A percentile compares a stretch with the other conserved stretches of the same genome.
Evolutionary conservation across 1,140 invertebrate genomes (phyloP).

Genomic region (Platyscapa corneri): DNA sequence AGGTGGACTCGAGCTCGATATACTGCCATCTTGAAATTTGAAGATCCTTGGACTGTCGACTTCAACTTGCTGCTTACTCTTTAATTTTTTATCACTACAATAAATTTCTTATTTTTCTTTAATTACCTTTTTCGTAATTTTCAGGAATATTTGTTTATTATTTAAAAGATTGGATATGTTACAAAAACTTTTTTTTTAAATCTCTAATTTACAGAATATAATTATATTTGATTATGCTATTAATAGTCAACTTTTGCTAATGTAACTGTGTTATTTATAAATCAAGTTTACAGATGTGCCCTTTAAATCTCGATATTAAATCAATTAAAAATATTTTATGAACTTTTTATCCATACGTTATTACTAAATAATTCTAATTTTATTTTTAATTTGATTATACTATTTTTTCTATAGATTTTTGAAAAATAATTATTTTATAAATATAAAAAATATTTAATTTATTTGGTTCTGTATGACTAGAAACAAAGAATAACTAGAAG

Average conservation of each 20-base stretch:
- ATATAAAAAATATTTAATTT: neutral
- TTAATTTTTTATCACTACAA: neutral
- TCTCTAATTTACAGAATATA: neutral
- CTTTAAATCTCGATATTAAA: neutral
- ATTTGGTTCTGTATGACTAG: neutral
- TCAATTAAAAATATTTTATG: constrained; percentile 20
- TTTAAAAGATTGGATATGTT: neutral
- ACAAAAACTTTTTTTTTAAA: neutral
- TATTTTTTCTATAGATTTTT: neutral
- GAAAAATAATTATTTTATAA: neutral
- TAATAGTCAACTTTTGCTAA: neutral
- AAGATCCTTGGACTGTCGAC: neutral
- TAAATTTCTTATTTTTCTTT: neutral
- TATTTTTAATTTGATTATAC: constrained; percentile 12
- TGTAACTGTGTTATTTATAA: neutral
- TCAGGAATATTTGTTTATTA: neutral
- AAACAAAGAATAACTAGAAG: constrained; percentile 16
- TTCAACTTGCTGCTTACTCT: neutral
- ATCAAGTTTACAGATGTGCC: neutral
- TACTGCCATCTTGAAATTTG: constrained; percentile 69
- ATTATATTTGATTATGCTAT: neutral
- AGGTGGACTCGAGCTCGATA: constrained; percentile 69
- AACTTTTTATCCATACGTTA: constrained; percentile 22
- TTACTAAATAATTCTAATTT: constrained; percentile 24
- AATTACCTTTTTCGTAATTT: neutral